These are phyloP conservation scores for Melospiza georgiana DNA, from an alignment of 2,113 vertebrate species.

Conservation along the genomic window DNA sequence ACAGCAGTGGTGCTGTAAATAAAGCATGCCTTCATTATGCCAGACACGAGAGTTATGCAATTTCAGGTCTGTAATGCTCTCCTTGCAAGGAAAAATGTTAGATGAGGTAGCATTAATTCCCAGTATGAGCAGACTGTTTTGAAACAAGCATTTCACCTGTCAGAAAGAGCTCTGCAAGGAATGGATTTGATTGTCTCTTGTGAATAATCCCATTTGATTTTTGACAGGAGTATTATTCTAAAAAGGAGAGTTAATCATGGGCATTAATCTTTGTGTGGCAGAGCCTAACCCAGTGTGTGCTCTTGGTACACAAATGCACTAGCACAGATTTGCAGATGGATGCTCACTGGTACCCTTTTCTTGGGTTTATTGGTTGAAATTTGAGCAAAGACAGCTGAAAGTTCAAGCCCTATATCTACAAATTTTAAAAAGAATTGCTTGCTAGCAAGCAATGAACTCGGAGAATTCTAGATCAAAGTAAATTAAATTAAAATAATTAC, in stretches of 20 bases:
- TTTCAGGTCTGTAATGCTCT: neutral
- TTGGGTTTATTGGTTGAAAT: neutral
- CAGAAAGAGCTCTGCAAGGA: slow-evolving; percentile 3
- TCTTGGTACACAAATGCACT: neutral
- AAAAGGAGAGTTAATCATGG: slow-evolving; percentile 14
- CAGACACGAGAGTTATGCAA: neutral
- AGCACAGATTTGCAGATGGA: neutral
- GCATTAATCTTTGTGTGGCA: neutral
- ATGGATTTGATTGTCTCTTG: neutral
- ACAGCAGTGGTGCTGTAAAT: neutral
- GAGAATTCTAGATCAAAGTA: neutral
- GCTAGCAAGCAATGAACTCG: neutral
- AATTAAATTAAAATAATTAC: slow-evolving; percentile 10
- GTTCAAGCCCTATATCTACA: neutral
- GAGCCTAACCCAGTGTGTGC: neutral
- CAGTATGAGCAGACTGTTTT: neutral
- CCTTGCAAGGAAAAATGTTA: neutral
- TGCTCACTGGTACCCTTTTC: neutral
- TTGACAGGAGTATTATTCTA: slow-evolving; percentile 14
- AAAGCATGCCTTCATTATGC: neutral
- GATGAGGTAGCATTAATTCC: slow-evolving; percentile 9
- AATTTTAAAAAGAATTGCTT: neutral
- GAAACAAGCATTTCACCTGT: slow-evolving; percentile 36
- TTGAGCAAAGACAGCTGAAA: neutral
- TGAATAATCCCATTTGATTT: slow-evolving; percentile 40